Evolutionary conservation across 2,797 vertebrate species (phyloP).

Genomic region (Acipenser oxyrinchus): DNA sequence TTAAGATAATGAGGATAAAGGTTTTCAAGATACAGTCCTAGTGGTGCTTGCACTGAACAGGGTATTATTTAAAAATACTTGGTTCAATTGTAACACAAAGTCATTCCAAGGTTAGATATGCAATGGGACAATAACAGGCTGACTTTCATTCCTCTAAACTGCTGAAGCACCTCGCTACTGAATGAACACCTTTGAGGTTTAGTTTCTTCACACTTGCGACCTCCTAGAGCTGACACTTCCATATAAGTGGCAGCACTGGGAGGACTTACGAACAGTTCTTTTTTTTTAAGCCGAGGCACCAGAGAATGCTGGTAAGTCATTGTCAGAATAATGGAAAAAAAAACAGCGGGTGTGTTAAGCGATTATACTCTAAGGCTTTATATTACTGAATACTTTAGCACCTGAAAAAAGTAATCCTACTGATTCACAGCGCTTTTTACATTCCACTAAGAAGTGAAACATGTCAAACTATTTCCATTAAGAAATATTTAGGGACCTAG

Average conservation of each 20-base stretch:
- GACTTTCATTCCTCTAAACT: background rate
- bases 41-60: no score
- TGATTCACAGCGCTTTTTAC: no score
- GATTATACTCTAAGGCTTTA: background rate
- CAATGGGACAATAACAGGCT: background rate
- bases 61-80: no score
- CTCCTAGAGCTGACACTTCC: background rate
- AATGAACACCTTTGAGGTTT: background rate
- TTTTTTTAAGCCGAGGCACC: background rate
- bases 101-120: background rate
- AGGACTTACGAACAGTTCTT: background rate
- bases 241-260: background rate
- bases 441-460: no score
- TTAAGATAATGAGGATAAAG: no score
- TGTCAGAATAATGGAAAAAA: background rate
- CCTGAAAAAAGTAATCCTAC: no score
- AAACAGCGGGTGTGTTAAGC: background rate
- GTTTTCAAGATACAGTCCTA: no score
- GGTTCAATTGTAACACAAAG: background rate
- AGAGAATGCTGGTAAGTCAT: background rate
- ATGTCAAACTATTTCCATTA: no score
- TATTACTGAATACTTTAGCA: no score
- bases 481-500: no score
- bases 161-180: background rate
- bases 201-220: background rate